Base-by-base conservation (phyloP, 1,140 invertebrate genomes). In the Berghia stephanieae region DNA sequence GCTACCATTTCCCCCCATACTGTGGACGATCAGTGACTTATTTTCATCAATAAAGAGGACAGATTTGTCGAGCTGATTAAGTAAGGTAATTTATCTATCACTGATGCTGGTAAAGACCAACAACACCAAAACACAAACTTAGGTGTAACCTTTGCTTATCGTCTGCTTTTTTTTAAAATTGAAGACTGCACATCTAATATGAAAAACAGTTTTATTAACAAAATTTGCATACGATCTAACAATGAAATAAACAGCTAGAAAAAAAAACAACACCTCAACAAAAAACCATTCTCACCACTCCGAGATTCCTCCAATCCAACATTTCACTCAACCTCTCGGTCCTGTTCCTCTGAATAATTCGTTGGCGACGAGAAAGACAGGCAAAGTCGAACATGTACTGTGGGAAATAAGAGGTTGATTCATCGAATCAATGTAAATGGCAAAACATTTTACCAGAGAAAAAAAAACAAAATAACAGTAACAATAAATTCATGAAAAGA, bases 341-440 rank as follows among this genome's bases (percentile, higher is more conserved):
- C 84, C 98, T 92, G 89, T 99, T 99, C 84, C 98, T 92, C 87
- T 99, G 96, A 82, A 99, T 99, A 80, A 99, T 99, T 83, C 98
- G 92, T 89, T 99, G 98, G 67, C 98, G 91, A 71, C 98, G 91
- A 84, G 94, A 96, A 42, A 99, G 89, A 81, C 93, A 92, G n/a
- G 94, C 93, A 89, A 99, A 99, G 86, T 98, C 97, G 89, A 93
- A 97, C 95, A 99, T 96, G 83, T 88, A 89, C 88, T 92, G 81
- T 69, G 87, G 38, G 52, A 0, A 46, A 2, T 3, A 36, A 24
- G 27, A 49, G 16, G 43, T 75, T 24, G n/a, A 46, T 21, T 49
- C 63, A 40, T 74, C 4, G n/a, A 31, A n/a, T 42, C 55, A 24
- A 38, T 13, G 3, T 57, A 21, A 38, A 60, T 4, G n/a, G 0